phyloP scores from a whole-genome alignment of 2,888 invertebrate species.

The Eilema griseolum region DNA sequence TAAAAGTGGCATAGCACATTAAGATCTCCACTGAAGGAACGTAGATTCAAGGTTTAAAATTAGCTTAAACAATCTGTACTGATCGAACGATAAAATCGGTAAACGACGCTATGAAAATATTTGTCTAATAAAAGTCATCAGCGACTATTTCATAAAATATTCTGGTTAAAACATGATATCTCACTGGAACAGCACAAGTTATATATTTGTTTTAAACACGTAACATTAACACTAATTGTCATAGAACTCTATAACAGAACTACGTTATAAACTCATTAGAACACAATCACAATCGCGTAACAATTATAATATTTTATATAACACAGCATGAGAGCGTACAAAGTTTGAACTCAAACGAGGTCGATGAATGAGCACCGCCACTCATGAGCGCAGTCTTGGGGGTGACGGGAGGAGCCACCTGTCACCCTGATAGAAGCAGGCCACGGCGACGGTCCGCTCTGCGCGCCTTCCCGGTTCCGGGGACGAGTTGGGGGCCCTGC shows the following conservation, averaged over 20 bases:
- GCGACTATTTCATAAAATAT: constrained; percentile 68
- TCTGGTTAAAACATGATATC: constrained; percentile 73
- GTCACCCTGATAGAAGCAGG: no score
- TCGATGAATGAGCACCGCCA: no score
- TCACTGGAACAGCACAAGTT: constrained; percentile 55
- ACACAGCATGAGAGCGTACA: constrained; percentile 63
- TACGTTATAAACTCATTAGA: constrained; percentile 36
- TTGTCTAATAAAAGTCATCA: constrained; percentile 60
- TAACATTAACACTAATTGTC: constrained; percentile 16
- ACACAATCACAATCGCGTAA: constrained; percentile 55
- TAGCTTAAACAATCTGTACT: constrained; percentile 31
- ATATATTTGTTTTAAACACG: constrained; percentile 5
- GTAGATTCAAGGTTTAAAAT: constrained; percentile 39
- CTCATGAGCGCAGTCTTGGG: no score
- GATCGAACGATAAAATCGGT: constrained; percentile 60
- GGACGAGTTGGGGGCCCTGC: no score
- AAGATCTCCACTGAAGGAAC: constrained; percentile 29
- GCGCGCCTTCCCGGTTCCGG: no score
- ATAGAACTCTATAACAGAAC: constrained; percentile 21
- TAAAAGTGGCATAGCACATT: no score
- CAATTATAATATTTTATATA: constrained; percentile 57
- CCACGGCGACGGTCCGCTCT: no score
- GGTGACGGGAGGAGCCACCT: no score
- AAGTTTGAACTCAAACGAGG: no score
- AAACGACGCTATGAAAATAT: constrained; percentile 78